A percentile compares a stretch with the other conserved stretches of the same genome.
Evolutionary conservation across 2,797 vertebrate species (phyloP).

Genomic region (Caiman crocodilus): DNA sequence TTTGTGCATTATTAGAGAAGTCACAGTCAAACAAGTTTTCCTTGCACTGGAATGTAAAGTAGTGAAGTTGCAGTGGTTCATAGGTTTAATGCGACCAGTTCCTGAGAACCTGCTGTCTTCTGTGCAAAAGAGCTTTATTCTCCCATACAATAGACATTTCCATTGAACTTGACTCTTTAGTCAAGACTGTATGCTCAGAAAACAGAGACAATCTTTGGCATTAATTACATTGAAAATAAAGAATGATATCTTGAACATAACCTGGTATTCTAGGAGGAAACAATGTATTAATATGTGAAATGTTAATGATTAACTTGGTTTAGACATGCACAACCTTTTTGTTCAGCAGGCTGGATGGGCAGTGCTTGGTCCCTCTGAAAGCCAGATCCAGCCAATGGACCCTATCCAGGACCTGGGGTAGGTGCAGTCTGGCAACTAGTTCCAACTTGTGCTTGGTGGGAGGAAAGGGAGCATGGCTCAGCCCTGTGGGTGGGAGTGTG

Average conservation of each 20-base stretch:
- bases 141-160: neutral
- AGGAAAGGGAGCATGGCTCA: no score
- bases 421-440: no score
- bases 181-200: accelerated
- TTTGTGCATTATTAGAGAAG: neutral
- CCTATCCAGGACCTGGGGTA: no score
- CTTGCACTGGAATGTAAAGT: neutral
- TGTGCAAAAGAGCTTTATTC: neutral
- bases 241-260: neutral
- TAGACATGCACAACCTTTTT: no score
- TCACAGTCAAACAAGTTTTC: neutral
- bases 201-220: neutral
- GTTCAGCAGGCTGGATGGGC: no score
- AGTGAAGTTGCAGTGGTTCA: neutral
- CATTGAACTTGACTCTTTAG: neutral
- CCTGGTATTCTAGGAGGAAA: neutral
- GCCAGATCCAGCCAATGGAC: no score
- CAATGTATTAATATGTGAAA: neutral
- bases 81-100: neutral
- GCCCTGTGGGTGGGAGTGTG: no score
- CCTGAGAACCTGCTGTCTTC: neutral
- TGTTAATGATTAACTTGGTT: neutral
- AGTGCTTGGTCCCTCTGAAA: no score
- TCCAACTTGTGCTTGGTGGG: no score
- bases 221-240: accelerated